Evolutionary conservation across 2,888 invertebrate genomes (phyloP), one percentile per base, ranked within the genome.

Genomic region (Cephus pulcher): DNA sequence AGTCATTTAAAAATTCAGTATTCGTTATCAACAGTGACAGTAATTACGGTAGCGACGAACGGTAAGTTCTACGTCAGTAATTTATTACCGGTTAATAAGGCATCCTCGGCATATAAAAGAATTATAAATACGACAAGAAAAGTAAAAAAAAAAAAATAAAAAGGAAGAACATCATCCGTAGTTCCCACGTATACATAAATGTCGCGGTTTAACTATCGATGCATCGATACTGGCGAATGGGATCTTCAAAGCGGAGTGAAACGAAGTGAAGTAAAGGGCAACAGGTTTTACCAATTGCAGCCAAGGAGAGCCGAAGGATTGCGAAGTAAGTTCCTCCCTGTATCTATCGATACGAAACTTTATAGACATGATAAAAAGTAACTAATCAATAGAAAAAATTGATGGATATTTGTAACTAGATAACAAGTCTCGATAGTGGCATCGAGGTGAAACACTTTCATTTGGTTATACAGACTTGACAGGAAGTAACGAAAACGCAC

Each of bases 221-320:
- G 15, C 15, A 56, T 56, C 56, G 56, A 56, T 23, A 56, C 56
- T 56, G 56, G 56, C 56, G 56, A 34, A 71, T 34, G 23, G 71
- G 9, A 71, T 34, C 71, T 34, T 71, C 71, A 30, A 74, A 35
- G 74, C 35, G n/a, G 74, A 74, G 71, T 68, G 35, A 68, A 76
- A 77, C 76, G 75, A 75, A 78, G 78, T 75, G 71, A 82, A 85
- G 83, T 83, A 87, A 87, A 87, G 87, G 87, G 86, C 86, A 86
- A 87, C 87, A 82, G 80, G 87, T 86, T 85, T 84, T 78, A 79
- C 78, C 80, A 81, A 80, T 82, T 33, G 69, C 83, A 78, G 77
- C 81, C 82, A 81, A 84, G 80, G 80, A 81, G 80, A 82, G 79
- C 76, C 79, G 75, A 81, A 77, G 76, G 75, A 68, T 68, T 68